Evolutionary conservation across 2,113 vertebrate species (phyloP).

Genomic region (Terrapene triunguis): DNA sequence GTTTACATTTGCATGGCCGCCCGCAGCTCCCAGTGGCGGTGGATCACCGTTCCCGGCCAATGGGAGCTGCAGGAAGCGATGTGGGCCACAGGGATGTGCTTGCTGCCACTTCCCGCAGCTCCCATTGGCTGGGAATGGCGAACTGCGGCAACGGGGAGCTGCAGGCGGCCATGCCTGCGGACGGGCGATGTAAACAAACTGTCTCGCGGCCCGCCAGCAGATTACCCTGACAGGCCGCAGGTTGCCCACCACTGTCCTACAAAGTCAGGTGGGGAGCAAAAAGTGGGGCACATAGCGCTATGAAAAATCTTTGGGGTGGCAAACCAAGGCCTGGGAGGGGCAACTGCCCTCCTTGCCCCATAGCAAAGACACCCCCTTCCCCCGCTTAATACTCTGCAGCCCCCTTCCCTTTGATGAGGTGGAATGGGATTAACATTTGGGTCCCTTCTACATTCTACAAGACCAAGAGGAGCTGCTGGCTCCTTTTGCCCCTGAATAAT

Average conservation of each 20-base stretch:
- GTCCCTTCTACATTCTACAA: not conserved
- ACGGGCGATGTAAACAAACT: too few relatives aligned
- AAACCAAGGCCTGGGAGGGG: not conserved
- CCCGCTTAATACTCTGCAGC: not conserved
- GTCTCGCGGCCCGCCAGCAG: too few relatives aligned
- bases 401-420: fast-evolving
- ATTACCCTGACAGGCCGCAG: too few relatives aligned
- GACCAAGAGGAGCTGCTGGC: conserved; percentile 9
- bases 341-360: not conserved
- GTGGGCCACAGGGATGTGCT: too few relatives aligned
- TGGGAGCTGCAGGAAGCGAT: too few relatives aligned
- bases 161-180: too few relatives aligned
- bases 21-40: too few relatives aligned
- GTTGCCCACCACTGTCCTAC: not conserved
- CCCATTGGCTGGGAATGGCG: too few relatives aligned
- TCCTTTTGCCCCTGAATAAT: conserved; percentile 54
- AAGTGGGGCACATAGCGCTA: not conserved
- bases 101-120: too few relatives aligned
- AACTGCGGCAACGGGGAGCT: too few relatives aligned
- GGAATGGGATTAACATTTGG: fast-evolving
- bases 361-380: not conserved
- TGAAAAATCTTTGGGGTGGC: not conserved
- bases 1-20: too few relatives aligned
- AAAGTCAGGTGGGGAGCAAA: not conserved
- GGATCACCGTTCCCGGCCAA: too few relatives aligned